Evolutionary conservation across 2,113 vertebrate species (phyloP).

Genomic region (Labrus mixtus): DNA sequence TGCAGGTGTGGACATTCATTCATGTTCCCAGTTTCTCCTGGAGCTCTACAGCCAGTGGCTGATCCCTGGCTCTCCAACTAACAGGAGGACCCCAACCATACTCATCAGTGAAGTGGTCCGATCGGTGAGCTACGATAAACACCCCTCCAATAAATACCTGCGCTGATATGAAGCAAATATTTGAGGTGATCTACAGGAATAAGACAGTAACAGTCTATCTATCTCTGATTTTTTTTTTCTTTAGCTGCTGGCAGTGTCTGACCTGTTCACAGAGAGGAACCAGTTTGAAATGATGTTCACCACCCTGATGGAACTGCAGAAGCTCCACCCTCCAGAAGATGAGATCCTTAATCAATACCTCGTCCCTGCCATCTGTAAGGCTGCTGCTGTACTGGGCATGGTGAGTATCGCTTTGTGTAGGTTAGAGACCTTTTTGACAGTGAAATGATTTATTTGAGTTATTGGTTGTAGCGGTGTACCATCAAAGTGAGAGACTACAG

Average conservation of each 20-base stretch:
- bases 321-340: conserved; percentile 94
- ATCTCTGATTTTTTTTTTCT: rapidly evolving
- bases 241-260: conserved; percentile 96
- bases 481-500: background rate
- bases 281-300: conserved; percentile 99
- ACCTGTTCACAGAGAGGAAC: conserved; percentile 97
- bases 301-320: conserved; percentile 92
- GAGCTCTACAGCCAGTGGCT: conserved; percentile 99
- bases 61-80: conserved; percentile 88
- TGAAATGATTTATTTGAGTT: background rate
- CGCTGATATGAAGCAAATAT: background rate
- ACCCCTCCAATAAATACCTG: background rate
- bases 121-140: conserved; percentile 86
- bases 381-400: conserved; percentile 97
- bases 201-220: background rate
- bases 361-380: conserved; percentile 96
- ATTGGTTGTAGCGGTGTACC: background rate
- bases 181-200: background rate
- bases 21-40: conserved; percentile 97
- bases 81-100: conserved; percentile 91
- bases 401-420: conserved; percentile 79
- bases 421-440: no score
- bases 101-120: conserved; percentile 95
- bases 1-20: conserved; percentile 98
- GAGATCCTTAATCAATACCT: conserved; percentile 97